Evolutionary conservation across 2,888 invertebrate species (phyloP).

Genomic region (Drosophila villosipedis): DNA sequence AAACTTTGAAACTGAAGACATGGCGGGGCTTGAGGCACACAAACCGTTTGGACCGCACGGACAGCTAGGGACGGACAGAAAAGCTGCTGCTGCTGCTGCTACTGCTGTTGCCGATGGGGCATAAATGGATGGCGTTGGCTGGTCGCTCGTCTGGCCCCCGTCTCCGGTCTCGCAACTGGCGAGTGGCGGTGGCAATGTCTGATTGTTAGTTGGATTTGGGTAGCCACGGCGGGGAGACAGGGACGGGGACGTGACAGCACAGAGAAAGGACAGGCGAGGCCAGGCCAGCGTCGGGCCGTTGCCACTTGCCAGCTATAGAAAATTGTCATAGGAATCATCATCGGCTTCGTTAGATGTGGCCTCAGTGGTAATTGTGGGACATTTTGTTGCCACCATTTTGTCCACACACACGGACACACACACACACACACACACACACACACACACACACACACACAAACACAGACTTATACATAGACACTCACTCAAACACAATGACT

Average conservation of each 20-base stretch:
- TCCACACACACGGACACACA: slow-evolving; percentile 36
- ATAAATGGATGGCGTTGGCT: slow-evolving; percentile 68
- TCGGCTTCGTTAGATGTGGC: slow-evolving; percentile 85
- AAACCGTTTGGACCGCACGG: slow-evolving; percentile 57
- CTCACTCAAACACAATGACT: slow-evolving; percentile 66
- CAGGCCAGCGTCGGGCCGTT: slow-evolving; percentile 47
- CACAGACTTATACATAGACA: slow-evolving; percentile 26
- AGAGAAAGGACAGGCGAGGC: slow-evolving; percentile 34
- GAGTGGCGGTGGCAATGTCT: slow-evolving; percentile 79
- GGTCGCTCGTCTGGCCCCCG: slow-evolving; percentile 40
- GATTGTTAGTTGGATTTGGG: slow-evolving; percentile 75
- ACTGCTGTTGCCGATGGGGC: slow-evolving; percentile 49
- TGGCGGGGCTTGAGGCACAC: slow-evolving; percentile 65
- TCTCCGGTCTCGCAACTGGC: slow-evolving; percentile 17
- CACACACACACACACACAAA: slow-evolving; percentile 25
- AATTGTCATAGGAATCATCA: slow-evolving; percentile 84
- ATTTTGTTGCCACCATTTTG: slow-evolving; percentile 82
- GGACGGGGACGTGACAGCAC: not conserved
- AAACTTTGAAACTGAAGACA: slow-evolving; percentile 82
- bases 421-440: slow-evolving; percentile 26
- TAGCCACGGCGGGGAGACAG: not conserved
- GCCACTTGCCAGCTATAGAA: slow-evolving; percentile 80
- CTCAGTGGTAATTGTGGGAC: slow-evolving; percentile 85
- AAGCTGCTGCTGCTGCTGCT: slow-evolving; percentile 18
- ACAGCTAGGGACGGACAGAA: slow-evolving; percentile 60